Evolutionary conservation across 2,113 vertebrate genomes (phyloP), one percentile per base, ranked within the genome.

Genomic region (Salvelinus sp.): DNA sequence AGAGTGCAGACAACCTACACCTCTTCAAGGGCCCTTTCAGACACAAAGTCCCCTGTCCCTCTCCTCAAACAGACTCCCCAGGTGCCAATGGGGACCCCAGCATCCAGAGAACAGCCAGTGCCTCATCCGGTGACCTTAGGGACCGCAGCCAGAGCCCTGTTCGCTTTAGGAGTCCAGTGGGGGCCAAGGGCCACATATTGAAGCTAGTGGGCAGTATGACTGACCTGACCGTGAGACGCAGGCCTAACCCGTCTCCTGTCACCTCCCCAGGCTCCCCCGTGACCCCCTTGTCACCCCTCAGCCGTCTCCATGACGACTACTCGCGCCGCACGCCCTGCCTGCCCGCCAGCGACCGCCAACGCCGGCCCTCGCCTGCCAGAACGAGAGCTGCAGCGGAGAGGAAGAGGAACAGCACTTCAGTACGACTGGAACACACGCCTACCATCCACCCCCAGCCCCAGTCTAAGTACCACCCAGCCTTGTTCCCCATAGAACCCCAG

Each of bases 221-320:
- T 0, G 97, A 98, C 54, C 75, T 93, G 64, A 93, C 87, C 0
- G 83, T 91, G 20, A 89, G 93, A 81, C 94, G 85, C 74, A 92
- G 89, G 60, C 92, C 86, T 28, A 84, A 83, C 9, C 54, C 88
- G 20, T 83, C 88, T 58, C 91, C 92, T 22, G 83, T 65, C 22
- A 74, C 82, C 70, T 22, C 48, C 83, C 50, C 63, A 1, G 3
- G 48, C 81, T 0, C 72, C 38, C 83, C 25, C 2, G 63, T 0
- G 80, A 88, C 48, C 72, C 85, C 74, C 22, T 79, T 86, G 88
- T 90, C 76, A 58, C 85, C 80, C 78, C 84, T 65, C 90, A 93
- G 94, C 88, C 91, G 89, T 63, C 90, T 99, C 68, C 98, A 98
- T 0, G 98, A 98, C 1, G 96, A 96, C 91, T 99, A 99, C 67